Percentiles rank a stretch among this genome's conserved stretches.
phyloP scores from a whole-genome alignment of 1,140 invertebrate species.

The Drosophila asahinai region DNA sequence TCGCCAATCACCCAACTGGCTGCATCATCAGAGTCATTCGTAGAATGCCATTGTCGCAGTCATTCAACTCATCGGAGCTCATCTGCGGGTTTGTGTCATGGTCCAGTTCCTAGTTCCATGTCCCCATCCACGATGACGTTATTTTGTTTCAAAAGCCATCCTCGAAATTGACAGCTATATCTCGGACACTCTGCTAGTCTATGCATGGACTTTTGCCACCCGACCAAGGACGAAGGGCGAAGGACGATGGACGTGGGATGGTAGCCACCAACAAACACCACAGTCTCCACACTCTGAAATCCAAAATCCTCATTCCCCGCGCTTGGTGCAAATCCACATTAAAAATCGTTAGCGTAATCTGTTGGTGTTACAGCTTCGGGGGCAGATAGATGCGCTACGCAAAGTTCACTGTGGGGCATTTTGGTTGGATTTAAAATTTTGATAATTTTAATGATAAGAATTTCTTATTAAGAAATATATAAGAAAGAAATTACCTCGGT shows the following conservation, averaged over 20 bases:
- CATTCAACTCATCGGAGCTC: slow-evolving; percentile 37
- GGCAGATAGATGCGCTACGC: slow-evolving; percentile 6
- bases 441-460: neutral
- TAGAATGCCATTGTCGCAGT: slow-evolving; percentile 38
- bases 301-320: slow-evolving; percentile 2
- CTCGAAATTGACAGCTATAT: slow-evolving; percentile 68
- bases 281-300: neutral
- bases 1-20: slow-evolving; percentile 9
- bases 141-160: slow-evolving; percentile 77
- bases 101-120: slow-evolving; percentile 10
- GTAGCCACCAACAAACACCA: neutral
- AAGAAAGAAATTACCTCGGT: too few relatives aligned
- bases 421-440: neutral
- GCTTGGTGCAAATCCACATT: slow-evolving; percentile 42
- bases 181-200: slow-evolving; percentile 37
- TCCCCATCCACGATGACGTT: slow-evolving; percentile 41
- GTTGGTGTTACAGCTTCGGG: slow-evolving; percentile 41
- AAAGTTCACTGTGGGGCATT: neutral
- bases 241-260: neutral
- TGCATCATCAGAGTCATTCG: slow-evolving; percentile 43
- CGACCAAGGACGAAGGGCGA: slow-evolving; percentile 4
- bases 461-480: too few relatives aligned
- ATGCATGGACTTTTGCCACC: slow-evolving; percentile 31
- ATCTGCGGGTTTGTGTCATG: slow-evolving; percentile 1
- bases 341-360: slow-evolving; percentile 67